Conservation (phyloP, 92 coral and sea anemone genomes). For the Nematostella vectensis region DNA sequence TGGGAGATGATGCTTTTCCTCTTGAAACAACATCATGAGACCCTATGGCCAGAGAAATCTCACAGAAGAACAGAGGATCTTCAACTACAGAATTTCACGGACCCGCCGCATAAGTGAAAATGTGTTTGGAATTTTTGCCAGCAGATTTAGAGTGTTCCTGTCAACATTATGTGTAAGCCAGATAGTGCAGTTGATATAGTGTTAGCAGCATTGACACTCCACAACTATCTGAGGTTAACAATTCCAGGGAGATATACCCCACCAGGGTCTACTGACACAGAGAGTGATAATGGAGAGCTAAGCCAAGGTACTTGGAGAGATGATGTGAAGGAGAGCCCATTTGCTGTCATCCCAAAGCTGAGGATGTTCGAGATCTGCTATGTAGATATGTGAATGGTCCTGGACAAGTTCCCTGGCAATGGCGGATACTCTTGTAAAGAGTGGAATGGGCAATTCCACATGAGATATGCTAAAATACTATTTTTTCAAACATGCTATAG, state of each 20-base stretch:
- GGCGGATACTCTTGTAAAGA: constrained; percentile 20
- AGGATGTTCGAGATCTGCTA: constrained; percentile 33
- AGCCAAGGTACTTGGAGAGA: constrained; percentile 19
- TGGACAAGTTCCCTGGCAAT: constrained; percentile 63
- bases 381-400: constrained; percentile 46
- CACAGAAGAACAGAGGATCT: constrained; percentile 28
- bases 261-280: constrained; percentile 18
- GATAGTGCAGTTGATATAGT: constrained; percentile 32
- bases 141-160: constrained; percentile 31
- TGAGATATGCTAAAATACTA: too few species aligned
- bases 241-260: constrained; percentile 29
- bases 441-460: too few species aligned
- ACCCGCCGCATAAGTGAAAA: constrained; percentile 41
- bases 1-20: constrained; percentile 48
- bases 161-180: constrained; percentile 42
- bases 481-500: too few species aligned
- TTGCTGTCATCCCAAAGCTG: too few species aligned
- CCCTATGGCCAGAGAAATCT: constrained; percentile 31
- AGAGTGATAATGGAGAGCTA: constrained; percentile 6
- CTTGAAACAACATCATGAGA: constrained; percentile 24
- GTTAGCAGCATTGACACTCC: constrained; percentile 41
- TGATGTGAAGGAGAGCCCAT: constrained; percentile 6
- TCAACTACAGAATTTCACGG: constrained; percentile 39
- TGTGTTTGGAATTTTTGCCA: constrained; percentile 41
- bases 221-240: constrained; percentile 30